Evolutionary conservation across 2,797 vertebrate species (phyloP), one percentile per base, ranked within the genome.

Genomic region (Steatocranus sp.): DNA sequence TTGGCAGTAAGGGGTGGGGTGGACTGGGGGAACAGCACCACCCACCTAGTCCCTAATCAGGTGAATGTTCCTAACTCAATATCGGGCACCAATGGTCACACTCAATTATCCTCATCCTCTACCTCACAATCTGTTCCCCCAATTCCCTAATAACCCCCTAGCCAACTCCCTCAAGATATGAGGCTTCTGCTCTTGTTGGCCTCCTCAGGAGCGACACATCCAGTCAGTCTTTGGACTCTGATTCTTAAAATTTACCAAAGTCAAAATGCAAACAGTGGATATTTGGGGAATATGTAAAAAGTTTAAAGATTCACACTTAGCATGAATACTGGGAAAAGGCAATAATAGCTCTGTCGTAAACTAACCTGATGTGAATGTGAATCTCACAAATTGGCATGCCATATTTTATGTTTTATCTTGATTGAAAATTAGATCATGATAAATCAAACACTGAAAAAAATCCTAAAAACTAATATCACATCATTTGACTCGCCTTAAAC

Each of bases 61-160:
- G 85, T 92, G 83, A 93, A 87, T 76, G 82, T 79, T 78, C 85
- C 82, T 89, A 84, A 92, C 79, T 82, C 20, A 85, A 88, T 90
- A 86, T 76, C 20, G 34, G 78, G 61, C 83, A 86, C 87, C 85
- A 87, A 86, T 87, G 83, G 87, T 89, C 89, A 85, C 83, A 87
- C 87, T 92, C 89, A 91, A 93, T 93, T 93, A 91, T 83, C 80
- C 75, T 91, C 84, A 85, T 88, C 83, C 53, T 87, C 80, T 68
- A 63, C 75, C 76, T 78, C 78, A 66, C 81, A 86, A 76, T 90
- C 83, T 87, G 86, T 81, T 61, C 30, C 56, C 70, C 61, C 32
- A 34, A 61, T 25, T 78, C 53, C 80, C 41, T 81, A 78, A 82
- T 68, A 75, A 84, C 70, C 75, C 49, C 36, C 1, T 5, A 25